These are phyloP conservation scores for Heliocidaris erythrogramma DNA, from an alignment of 35 echinoderm and acorn worm species.

Conservation along the genomic window DNA sequence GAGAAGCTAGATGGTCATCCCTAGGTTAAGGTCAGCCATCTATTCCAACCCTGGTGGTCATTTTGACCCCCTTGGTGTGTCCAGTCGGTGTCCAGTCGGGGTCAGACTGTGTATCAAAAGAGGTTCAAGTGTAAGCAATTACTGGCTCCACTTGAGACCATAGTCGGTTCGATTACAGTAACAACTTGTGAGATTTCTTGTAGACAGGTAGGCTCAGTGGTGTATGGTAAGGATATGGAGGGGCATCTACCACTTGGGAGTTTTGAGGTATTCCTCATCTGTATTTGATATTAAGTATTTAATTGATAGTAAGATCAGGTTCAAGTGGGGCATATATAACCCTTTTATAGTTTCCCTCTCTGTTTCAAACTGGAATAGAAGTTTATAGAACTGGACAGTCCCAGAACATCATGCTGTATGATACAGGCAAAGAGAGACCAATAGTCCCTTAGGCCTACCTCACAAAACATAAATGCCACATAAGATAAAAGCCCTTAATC, in stretches of 20 bases:
- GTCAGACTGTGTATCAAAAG: not conserved
- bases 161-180: not conserved
- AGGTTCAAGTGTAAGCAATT: conserved; percentile 11
- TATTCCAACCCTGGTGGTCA: not conserved
- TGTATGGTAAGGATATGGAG: not conserved
- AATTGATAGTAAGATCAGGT: not conserved
- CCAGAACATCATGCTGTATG: too few species aligned
- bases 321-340: not conserved
- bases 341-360: not conserved
- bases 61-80: not conserved
- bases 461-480: too few species aligned
- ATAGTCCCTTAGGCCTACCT: too few species aligned
- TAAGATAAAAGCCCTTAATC: too few species aligned
- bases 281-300: not conserved
- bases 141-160: not conserved
- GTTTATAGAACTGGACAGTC: too few species aligned
- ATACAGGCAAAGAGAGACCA: too few species aligned
- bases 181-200: not conserved
- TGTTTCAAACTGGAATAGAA: not conserved
- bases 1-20: not conserved
- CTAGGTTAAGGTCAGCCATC: not conserved
- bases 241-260: not conserved
- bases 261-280: not conserved
- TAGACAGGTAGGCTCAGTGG: not conserved
- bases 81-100: not conserved